phyloP scores from a whole-genome alignment of 2,113 vertebrate genomes.

The Tinamus guttatus region DNA sequence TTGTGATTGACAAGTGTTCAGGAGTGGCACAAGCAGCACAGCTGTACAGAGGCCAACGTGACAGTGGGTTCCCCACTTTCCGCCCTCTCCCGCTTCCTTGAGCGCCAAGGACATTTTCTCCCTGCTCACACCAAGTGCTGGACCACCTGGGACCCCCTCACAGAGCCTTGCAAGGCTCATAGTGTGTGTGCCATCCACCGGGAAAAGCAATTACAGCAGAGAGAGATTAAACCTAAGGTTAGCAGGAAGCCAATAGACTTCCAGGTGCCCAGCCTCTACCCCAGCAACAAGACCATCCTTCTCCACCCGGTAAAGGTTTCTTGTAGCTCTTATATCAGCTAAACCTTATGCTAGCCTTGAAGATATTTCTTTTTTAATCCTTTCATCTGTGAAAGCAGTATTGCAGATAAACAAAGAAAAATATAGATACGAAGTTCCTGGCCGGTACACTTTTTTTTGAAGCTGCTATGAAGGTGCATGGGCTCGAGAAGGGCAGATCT shows the following conservation, averaged over 20 bases:
- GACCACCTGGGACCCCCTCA: background rate
- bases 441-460: background rate
- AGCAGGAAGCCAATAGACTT: background rate
- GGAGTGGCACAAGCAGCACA: background rate
- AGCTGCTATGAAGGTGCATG: background rate
- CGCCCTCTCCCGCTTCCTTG: background rate
- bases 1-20: background rate
- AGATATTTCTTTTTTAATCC: background rate
- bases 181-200: rapidly evolving
- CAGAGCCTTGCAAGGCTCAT: background rate
- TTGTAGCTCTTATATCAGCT: background rate
- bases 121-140: background rate
- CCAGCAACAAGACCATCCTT: background rate
- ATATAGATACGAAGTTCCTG: background rate
- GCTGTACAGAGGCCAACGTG: background rate
- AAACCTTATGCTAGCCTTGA: background rate
- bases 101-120: background rate
- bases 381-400: background rate
- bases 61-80: background rate
- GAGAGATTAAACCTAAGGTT: background rate
- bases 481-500: background rate
- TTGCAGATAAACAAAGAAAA: background rate
- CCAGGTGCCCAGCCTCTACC: background rate
- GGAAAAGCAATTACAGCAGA: rapidly evolving
- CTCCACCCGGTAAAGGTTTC: background rate